Evolutionary conservation across 2,888 invertebrate species (phyloP).

Genomic region (Drosophila maculinotata): DNA sequence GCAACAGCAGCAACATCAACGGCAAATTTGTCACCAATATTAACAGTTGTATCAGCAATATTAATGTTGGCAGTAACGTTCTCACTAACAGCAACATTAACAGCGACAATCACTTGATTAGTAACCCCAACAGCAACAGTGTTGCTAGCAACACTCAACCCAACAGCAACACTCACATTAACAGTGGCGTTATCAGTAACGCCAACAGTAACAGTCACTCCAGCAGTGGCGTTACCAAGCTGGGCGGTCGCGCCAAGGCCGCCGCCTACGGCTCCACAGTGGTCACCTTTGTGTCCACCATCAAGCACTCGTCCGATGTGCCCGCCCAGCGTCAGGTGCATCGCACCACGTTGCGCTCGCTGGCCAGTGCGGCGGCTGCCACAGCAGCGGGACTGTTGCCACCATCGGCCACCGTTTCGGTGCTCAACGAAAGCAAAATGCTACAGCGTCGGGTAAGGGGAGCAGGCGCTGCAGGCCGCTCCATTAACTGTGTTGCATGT

Average conservation of each 20-base stretch:
- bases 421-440: constrained; percentile 87
- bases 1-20: constrained; percentile 1
- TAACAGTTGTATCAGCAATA: background rate
- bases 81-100: constrained; percentile 1
- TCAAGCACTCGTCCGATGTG: constrained; percentile 40
- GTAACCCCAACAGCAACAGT: background rate
- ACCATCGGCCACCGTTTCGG: constrained; percentile 76
- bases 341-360: constrained; percentile 61
- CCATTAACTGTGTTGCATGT: background rate
- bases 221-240: constrained; percentile 11
- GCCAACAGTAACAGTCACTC: background rate
- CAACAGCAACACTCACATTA: background rate
- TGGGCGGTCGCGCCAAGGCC: constrained; percentile 49
- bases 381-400: constrained; percentile 66
- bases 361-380: constrained; percentile 67
- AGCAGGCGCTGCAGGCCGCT: constrained; percentile 3
- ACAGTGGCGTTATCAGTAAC: background rate
- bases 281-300: constrained; percentile 61
- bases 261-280: constrained; percentile 59
- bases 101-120: background rate
- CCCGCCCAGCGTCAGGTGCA: constrained; percentile 62
- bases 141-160: no score
- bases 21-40: background rate
- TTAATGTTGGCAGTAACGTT: no score
- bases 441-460: constrained; percentile 95